Base-by-base conservation (phyloP, 2,888 invertebrate genomes). In the Uloborus plumipes region DNA sequence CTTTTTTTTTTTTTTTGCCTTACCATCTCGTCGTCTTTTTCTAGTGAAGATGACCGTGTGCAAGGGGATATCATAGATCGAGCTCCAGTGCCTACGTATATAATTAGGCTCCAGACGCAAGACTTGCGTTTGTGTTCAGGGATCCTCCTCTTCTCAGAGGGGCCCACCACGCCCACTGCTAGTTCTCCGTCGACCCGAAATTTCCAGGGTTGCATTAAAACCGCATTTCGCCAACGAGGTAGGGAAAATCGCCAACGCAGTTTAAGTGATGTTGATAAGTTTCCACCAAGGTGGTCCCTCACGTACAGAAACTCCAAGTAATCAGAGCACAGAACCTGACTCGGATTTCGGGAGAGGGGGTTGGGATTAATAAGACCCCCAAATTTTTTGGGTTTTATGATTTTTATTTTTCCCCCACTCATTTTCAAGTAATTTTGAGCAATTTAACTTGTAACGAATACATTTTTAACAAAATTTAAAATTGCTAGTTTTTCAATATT, bases 91-190 rank as follows among this genome's bases (percentile, higher is more conserved):
- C 18, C 65, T n/a, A 20, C 61, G 65, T 72, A 65, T 82, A 76
- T 82, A 82, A 82, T 82, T 82, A 82, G 58, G 62, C 50, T 50
- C 70, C 69, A 67, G 69, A 80, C 65, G 71, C 71, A 39, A 58
- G 70, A 22, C 67, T 67, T 62, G 70, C 70, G 65, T 26, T 39
- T 66, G 18, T 39, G 55, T 26, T 70, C 64, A 14, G 20, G 66
- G 72, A 39, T 66, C 81, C 75, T 71, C 81, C 81, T 69, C 71
- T 74, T 82, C 55, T 70, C 65, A 64, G 51, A 66, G 59, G 75
- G 69, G 39, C 51, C 59, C 61, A 51, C n/a, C 75, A 64, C 81
- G 81, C 81, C 81, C 71, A 82, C 81, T 66, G 71, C 66, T 59
- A 65, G 31, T 78, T 59, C 11, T 39, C 50, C 49, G 26, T 39